Evolutionary conservation across 2,888 invertebrate species (phyloP).

Genomic region (Andrena chrysosceles): DNA sequence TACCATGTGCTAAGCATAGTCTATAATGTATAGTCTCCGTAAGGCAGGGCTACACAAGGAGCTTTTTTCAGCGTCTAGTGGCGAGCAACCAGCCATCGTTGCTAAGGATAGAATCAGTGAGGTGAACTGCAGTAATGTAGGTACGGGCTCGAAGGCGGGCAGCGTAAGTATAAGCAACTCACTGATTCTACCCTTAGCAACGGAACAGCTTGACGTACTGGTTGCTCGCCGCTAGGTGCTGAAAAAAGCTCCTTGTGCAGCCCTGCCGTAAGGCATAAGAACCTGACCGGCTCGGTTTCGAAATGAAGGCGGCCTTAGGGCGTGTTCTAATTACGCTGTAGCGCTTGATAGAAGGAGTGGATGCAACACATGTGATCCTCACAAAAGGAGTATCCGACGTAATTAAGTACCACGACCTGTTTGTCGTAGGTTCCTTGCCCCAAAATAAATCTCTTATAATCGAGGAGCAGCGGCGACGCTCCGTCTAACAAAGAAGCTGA

Average conservation of each 20-base stretch:
- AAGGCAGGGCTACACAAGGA: too few relatives aligned
- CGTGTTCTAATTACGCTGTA: slow-evolving; percentile 76
- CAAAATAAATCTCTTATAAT: slow-evolving; percentile 54
- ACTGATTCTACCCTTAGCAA: too few relatives aligned
- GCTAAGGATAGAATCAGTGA: too few relatives aligned
- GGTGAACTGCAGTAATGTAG: too few relatives aligned
- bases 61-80: too few relatives aligned
- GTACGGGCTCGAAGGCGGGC: too few relatives aligned
- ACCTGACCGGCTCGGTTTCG: slow-evolving; percentile 45
- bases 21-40: slow-evolving; percentile 10
- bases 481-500: slow-evolving; percentile 6
- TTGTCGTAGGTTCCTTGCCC: slow-evolving; percentile 34
- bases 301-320: slow-evolving; percentile 60
- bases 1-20: slow-evolving; percentile 13
- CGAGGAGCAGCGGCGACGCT: slow-evolving; percentile 23
- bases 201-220: too few relatives aligned
- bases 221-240: too few relatives aligned
- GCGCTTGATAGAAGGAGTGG: slow-evolving; percentile 64
- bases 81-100: too few relatives aligned
- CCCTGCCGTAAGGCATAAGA: slow-evolving; percentile 28
- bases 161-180: too few relatives aligned
- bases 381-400: slow-evolving; percentile 60
- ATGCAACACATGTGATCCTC: slow-evolving; percentile 64
- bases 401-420: slow-evolving; percentile 72
- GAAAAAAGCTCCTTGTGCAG: too few relatives aligned